Percentiles rank a stretch among this genome's conserved stretches.
These are phyloP conservation scores for Enteromius treurensis DNA, from an alignment of 2,797 vertebrate species.

Conservation along the genomic window DNA sequence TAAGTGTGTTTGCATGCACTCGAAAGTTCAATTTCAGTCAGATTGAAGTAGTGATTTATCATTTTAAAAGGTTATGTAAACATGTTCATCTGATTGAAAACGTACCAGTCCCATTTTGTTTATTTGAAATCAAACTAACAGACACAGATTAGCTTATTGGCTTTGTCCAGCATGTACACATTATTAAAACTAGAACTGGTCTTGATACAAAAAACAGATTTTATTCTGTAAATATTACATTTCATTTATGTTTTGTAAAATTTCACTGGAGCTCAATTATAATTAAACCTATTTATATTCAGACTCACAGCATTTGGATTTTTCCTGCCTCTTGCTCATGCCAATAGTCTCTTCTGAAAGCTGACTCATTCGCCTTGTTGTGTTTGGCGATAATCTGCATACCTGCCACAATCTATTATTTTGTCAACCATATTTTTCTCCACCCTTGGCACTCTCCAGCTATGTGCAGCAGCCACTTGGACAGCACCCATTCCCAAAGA, in stretches of 20 bases:
- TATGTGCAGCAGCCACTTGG: conserved; percentile 26
- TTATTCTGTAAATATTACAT: neutral
- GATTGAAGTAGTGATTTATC: neutral
- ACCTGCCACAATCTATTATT: conserved; percentile 66
- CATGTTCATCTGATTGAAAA: neutral
- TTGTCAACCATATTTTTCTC: conserved; percentile 36
- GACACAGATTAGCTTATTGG: no score
- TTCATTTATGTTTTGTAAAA: neutral
- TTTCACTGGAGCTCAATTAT: neutral
- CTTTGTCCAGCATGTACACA: neutral
- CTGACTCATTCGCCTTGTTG: conserved; percentile 68
- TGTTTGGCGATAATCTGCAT: conserved; percentile 64
- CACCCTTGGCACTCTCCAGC: conserved; percentile 22
- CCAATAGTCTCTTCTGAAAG: conserved; percentile 55
- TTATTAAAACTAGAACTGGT: neutral
- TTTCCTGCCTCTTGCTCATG: conserved; percentile 1
- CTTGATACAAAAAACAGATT: neutral
- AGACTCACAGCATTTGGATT: conserved; percentile 4
- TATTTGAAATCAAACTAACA: neutral
- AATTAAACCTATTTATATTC: neutral
- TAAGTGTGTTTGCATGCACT: neutral
- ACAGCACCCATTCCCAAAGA: conserved; percentile 42
- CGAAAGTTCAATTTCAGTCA: neutral
- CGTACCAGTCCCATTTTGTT: neutral
- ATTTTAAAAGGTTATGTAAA: conserved; percentile 7